Evolutionary conservation across 2,113 vertebrate genomes (phyloP).

Genomic region (Protomyctophum bolini): DNA sequence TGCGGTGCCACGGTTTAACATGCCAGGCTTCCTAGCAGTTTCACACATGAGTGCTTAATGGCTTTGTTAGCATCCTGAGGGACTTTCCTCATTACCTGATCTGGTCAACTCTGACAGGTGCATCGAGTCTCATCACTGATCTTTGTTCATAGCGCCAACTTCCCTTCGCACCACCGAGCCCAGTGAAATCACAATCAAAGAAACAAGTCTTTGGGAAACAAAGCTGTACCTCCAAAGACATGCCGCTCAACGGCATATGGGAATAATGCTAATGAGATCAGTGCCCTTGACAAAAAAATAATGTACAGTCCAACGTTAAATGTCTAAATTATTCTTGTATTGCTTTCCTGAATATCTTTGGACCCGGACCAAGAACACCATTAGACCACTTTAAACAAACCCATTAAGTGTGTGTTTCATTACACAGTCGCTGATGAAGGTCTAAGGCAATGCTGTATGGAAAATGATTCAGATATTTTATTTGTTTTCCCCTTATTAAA

Average conservation of each 20-base stretch:
- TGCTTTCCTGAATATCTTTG: conserved; percentile 65
- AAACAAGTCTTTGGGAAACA: conserved; percentile 45
- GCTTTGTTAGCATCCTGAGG: conserved; percentile 67
- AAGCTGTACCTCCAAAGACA: conserved; percentile 45
- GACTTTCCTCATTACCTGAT: conserved; percentile 72
- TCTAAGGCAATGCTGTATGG: conserved; percentile 8
- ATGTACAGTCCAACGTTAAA: conserved; percentile 63
- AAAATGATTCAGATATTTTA: conserved; percentile 26
- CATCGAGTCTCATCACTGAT: conserved; percentile 62
- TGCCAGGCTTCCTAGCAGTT: conserved; percentile 53
- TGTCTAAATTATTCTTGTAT: conserved; percentile 65
- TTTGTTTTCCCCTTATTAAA: conserved; percentile 47
- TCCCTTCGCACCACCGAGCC: conserved; percentile 31
- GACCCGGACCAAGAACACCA: conserved; percentile 75
- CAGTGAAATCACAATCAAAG: conserved; percentile 56
- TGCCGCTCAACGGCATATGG: conserved; percentile 34
- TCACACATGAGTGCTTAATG: conserved; percentile 68
- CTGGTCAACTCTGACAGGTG: conserved; percentile 73
- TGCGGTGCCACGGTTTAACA: conserved; percentile 50
- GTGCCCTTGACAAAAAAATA: conserved; percentile 63
- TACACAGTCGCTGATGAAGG: conserved; percentile 58
- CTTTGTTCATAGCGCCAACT: conserved; percentile 55
- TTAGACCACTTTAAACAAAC: conserved; percentile 76
- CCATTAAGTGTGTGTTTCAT: conserved; percentile 70
- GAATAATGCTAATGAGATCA: conserved; percentile 67